These are phyloP conservation scores for Eubucco bourcierii DNA, from an alignment of 2,113 vertebrate genomes.

Conservation along the genomic window DNA sequence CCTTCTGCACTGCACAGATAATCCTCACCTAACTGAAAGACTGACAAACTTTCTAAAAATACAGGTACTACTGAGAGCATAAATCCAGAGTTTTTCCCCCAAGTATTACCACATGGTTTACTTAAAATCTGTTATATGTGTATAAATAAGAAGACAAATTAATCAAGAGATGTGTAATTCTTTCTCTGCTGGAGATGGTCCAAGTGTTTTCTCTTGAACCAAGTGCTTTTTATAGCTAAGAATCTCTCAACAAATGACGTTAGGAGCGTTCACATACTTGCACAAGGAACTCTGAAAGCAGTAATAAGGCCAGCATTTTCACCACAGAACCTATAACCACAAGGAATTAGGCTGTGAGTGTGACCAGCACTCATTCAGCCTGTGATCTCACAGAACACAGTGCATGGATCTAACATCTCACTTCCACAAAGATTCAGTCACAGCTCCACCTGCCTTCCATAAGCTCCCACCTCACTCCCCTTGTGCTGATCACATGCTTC, in stretches of 20 bases:
- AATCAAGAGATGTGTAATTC: not conserved
- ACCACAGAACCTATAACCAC: not conserved
- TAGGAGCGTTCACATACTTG: not conserved
- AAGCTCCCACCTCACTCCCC: not conserved
- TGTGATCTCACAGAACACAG: not conserved
- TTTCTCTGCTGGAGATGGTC: not conserved
- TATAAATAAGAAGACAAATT: not conserved
- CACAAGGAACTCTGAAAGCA: not conserved
- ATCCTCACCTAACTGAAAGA: not conserved
- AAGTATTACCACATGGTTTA: not conserved
- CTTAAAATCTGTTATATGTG: no score
- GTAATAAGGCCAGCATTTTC: not conserved
- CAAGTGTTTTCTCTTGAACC: not conserved
- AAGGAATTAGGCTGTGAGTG: not conserved
- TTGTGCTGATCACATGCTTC: fast-evolving
- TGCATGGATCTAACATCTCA: not conserved
- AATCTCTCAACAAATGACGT: not conserved
- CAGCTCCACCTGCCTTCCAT: not conserved
- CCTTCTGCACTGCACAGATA: not conserved
- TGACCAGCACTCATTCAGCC: not conserved
- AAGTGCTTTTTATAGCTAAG: not conserved
- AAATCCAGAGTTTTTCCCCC: not conserved
- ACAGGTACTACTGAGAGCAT: not conserved
- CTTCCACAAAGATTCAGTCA: not conserved
- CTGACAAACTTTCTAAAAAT: not conserved